These are phyloP conservation scores for Dascyllus trimaculatus DNA, from an alignment of 2,113 vertebrate species.

Conservation along the genomic window DNA sequence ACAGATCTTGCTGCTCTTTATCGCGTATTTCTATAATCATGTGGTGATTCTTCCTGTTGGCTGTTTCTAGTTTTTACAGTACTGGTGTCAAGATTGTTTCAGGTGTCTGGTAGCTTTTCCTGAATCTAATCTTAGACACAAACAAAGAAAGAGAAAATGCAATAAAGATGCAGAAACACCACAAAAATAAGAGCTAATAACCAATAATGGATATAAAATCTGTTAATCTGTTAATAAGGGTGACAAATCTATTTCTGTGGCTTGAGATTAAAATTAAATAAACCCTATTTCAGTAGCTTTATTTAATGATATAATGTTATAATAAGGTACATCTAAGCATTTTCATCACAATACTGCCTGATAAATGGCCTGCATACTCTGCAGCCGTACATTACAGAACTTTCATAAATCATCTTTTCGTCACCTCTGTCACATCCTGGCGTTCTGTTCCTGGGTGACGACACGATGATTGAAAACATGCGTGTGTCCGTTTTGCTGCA, in stretches of 20 bases:
- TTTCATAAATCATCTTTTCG: conserved; percentile 22
- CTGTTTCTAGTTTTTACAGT: too few species aligned
- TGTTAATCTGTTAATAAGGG: background rate
- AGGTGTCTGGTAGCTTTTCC: too few species aligned
- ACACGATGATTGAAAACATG: conserved; percentile 32
- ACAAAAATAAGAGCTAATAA: background rate
- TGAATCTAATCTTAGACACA: too few species aligned
- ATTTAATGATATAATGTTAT: background rate
- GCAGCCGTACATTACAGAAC: background rate
- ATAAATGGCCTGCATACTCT: background rate
- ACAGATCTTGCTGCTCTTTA: too few species aligned
- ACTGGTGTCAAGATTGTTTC: too few species aligned
- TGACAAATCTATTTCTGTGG: too few species aligned
- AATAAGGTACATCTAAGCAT: background rate
- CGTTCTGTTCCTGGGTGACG: background rate
- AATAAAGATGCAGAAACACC: background rate
- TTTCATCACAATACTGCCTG: background rate
- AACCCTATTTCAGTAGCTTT: background rate
- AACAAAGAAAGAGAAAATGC: too few species aligned
- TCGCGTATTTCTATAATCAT: too few species aligned
- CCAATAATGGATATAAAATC: background rate
- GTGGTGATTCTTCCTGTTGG: too few species aligned
- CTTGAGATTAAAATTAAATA: background rate
- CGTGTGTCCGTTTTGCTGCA: background rate
- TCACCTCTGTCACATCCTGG: conserved; percentile 2